Evolutionary conservation across 2,888 invertebrate species (phyloP), one percentile per base, ranked within the genome.

Genomic region (Cataglyphis altisquamis): DNA sequence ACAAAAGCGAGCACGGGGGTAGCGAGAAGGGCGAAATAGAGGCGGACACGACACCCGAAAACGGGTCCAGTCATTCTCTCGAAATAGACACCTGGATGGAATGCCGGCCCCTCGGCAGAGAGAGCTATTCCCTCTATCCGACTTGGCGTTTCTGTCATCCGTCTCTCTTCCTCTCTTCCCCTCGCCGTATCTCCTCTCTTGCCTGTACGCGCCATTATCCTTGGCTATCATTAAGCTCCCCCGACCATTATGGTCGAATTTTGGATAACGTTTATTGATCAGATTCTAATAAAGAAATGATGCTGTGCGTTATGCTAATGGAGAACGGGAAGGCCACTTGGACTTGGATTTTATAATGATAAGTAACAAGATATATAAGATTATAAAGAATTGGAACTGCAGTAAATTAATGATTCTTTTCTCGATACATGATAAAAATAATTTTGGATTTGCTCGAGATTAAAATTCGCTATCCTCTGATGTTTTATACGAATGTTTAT

Each of bases 11-110:
- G 67, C 52, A 68, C 32, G 32, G 82, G 48, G 66, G 70, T 66
- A 57, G 78, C 32, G 66, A 85, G 74, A 55, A 66, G 57, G 82
- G 70, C 55, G 83, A 60, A 63, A 63, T 39, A 62, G 67, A 82
- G 62, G 57, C 77, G 60, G 85, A 83, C 87, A 89, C 87, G 86
- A 90, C 89, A 86, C 73, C 36, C 60, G 78, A 87, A 90, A 88
- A 89, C 86, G 87, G 83, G 87, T 86, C 87, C 86, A 86, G 89
- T 86, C 90, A 86, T 90, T 90, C 90, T 86, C 86, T 84, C 86
- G 90, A 90, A 90, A 90, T 90, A 90, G 90, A 85, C 87, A 84
- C 81, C 83, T 90, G 90, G 90, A 90, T 90, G 90, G 90, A 90
- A 90, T 90, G 89, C 66, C 84, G 74, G 67, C 84, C 75, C 75